phyloP scores from a whole-genome alignment of 2,113 vertebrate genomes.

The Saguinus imperator region DNA sequence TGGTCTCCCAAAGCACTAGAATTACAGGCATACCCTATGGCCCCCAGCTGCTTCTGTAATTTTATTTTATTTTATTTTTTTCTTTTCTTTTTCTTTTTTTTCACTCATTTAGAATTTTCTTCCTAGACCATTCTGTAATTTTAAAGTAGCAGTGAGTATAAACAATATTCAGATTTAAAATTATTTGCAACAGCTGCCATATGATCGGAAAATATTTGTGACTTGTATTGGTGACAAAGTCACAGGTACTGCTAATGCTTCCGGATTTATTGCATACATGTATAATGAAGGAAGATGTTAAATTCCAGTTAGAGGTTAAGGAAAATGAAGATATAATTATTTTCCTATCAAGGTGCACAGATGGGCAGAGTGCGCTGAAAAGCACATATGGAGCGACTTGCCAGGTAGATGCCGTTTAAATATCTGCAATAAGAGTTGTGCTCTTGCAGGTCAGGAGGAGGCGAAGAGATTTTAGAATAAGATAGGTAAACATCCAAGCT shows the following conservation, averaged over 20 bases:
- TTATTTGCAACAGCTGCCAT: neutral
- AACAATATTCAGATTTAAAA: neutral
- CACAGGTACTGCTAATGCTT: neutral
- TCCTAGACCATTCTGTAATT: neutral
- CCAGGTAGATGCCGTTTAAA: neutral
- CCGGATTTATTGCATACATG: neutral
- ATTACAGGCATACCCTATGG: too few relatives aligned
- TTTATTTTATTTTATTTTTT: neutral
- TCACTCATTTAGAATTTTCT: too few relatives aligned
- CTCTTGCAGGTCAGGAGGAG: neutral
- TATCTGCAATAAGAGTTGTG: neutral
- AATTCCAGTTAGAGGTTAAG: neutral
- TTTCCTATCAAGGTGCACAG: neutral
- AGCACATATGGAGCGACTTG: neutral
- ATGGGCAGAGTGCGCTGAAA: neutral
- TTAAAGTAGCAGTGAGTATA: neutral
- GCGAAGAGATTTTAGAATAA: neutral
- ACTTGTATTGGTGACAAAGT: slow-evolving; percentile 1
- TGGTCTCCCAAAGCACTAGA: too few relatives aligned
- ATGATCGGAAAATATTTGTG: neutral
- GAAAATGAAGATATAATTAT: slow-evolving; percentile 6
- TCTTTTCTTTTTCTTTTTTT: too few relatives aligned
- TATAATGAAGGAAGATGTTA: neutral
- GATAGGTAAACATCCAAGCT: neutral
- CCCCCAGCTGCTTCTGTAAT: neutral